Percentiles rank a stretch among this genome's conserved stretches.
Evolutionary conservation across 2,888 invertebrate species (phyloP).

Genomic region (Trichopoda pennipes): DNA sequence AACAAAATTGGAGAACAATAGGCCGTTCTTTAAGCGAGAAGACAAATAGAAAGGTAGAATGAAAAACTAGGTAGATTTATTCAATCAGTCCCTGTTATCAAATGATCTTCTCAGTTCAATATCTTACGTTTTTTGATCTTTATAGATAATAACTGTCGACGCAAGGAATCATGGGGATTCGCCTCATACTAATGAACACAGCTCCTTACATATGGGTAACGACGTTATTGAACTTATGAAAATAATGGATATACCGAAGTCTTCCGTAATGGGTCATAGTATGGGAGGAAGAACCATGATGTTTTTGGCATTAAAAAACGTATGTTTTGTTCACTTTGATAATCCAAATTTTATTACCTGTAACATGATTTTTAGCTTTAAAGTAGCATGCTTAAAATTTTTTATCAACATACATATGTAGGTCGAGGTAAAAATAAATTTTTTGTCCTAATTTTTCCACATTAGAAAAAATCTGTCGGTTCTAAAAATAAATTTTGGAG

Average conservation of each 20-base stretch:
- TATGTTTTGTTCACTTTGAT: conserved; percentile 75
- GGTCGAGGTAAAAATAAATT: too few species aligned
- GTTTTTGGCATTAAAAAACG: conserved; percentile 89
- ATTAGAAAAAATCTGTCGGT: too few species aligned
- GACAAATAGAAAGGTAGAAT: conserved; percentile 83
- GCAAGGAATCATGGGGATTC: conserved; percentile 98
- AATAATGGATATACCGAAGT: conserved; percentile 84
- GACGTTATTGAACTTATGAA: conserved; percentile 87
- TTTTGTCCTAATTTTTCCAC: too few species aligned
- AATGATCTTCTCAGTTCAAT: too few species aligned
- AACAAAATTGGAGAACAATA: conserved; percentile 92
- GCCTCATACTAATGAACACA: conserved; percentile 88
- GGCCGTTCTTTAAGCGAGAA: conserved; percentile 85
- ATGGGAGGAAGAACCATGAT: conserved; percentile 97
- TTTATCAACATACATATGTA: too few species aligned
- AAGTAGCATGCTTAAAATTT: too few species aligned
- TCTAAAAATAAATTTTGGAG: too few species aligned
- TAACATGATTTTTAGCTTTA: too few species aligned
- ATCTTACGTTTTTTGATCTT: background rate
- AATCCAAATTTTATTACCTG: background rate
- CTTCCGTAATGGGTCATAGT: conserved; percentile 92
- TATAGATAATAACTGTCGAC: conserved; percentile 85
- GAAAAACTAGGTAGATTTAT: background rate
- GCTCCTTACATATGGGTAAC: conserved; percentile 87
- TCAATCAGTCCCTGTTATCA: too few species aligned